Conservation (phyloP, 92 coral and sea anemone species). For the Meandrina meandrites region DNA sequence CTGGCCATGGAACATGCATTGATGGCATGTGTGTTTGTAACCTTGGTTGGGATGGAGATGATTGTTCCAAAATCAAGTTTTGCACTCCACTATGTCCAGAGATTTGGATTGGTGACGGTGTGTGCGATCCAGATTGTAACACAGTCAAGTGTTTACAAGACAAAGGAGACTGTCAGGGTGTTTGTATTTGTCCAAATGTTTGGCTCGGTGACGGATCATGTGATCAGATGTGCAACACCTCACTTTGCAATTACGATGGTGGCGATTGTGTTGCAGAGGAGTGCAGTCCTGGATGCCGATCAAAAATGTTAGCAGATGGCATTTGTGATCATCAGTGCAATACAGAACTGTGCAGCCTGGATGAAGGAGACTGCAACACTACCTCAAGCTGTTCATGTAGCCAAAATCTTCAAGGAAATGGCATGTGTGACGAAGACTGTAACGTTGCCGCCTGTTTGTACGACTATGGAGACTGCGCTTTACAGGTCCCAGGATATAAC, state of each 20-base stretch:
- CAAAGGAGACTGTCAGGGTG: constrained; percentile 52
- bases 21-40: constrained; percentile 57
- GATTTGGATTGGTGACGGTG: constrained; percentile 66
- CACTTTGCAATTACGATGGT: constrained; percentile 47
- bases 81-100: constrained; percentile 60
- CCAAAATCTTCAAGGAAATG: constrained; percentile 48
- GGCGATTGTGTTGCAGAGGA: constrained; percentile 57
- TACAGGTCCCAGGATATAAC: constrained; percentile 12
- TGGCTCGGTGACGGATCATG: constrained; percentile 73
- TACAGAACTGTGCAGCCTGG: constrained; percentile 46
- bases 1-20: constrained; percentile 63
- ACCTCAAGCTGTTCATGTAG: constrained; percentile 34
- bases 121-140: constrained; percentile 57
- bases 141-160: constrained; percentile 44
- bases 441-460: constrained; percentile 54
- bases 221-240: constrained; percentile 57
- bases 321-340: constrained; percentile 68
- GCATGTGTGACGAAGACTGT: constrained; percentile 53
- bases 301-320: constrained; percentile 59
- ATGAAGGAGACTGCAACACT: constrained; percentile 52
- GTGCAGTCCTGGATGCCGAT: constrained; percentile 51
- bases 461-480: constrained; percentile 67
- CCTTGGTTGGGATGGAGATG: constrained; percentile 68
- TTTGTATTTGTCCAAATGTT: constrained; percentile 52
- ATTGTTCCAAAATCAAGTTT: constrained; percentile 56